A percentile compares a stretch with the other conserved stretches of the same genome.
phyloP scores from a whole-genome alignment of 2,888 invertebrate species.

The Dinocampus coccinellae region DNA sequence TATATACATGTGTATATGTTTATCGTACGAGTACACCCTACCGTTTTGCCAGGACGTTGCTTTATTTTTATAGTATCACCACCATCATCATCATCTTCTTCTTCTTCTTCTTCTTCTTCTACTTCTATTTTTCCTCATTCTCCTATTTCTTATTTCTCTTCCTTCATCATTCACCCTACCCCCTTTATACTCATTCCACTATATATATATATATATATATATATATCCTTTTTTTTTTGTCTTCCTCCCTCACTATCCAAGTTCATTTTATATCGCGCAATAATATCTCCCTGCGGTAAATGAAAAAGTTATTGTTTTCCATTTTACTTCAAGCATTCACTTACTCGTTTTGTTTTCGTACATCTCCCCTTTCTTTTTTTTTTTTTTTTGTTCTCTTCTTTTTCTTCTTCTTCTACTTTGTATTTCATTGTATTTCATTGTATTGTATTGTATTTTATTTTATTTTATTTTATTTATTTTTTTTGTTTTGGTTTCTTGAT shows the following conservation, averaged over 20 bases:
- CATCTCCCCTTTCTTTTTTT: conserved; percentile 3
- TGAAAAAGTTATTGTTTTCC: conserved; percentile 58
- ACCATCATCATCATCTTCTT: background rate
- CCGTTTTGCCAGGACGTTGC: conserved; percentile 36
- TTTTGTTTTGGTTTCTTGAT: no score
- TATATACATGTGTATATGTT: background rate
- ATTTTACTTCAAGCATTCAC: conserved; percentile 40
- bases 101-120: no score
- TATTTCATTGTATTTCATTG: no score
- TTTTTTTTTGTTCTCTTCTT: background rate
- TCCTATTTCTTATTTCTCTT: no score
- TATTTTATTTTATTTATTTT: no score
- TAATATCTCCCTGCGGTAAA: conserved; percentile 54
- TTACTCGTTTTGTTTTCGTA: background rate
- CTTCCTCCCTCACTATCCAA: no score
- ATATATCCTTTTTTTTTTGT: no score
- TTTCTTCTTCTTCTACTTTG: no score
- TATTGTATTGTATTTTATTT: no score
- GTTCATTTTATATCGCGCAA: conserved; percentile 47
- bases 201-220: background rate
- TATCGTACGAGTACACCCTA: conserved; percentile 25
- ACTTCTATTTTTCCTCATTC: no score
- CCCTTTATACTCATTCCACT: background rate
- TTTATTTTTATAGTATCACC: conserved; percentile 48
- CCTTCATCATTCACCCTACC: background rate